phyloP scores from a whole-genome alignment of 2,888 invertebrate species.

The Dynastes grantii region DNA sequence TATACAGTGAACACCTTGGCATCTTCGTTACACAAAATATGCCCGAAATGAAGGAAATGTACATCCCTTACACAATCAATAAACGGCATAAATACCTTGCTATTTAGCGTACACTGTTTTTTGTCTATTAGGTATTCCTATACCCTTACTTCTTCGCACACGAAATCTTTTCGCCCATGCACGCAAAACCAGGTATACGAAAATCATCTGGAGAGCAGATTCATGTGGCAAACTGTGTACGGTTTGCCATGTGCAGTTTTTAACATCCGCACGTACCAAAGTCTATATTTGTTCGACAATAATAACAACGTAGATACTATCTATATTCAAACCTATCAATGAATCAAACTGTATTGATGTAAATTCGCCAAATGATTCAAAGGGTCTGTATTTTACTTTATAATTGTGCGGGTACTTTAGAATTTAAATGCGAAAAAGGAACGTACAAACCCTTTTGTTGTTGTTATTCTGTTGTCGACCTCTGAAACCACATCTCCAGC shows the following conservation, averaged over 20 bases:
- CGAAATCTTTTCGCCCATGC: too few relatives aligned
- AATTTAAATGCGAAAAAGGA: slow-evolving; percentile 53
- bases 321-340: not conserved
- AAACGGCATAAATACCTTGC: too few relatives aligned
- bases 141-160: too few relatives aligned
- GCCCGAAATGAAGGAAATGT: too few relatives aligned
- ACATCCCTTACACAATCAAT: too few relatives aligned
- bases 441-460: slow-evolving; percentile 35
- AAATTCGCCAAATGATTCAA: slow-evolving; percentile 22
- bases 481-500: not conserved
- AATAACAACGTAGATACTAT: slow-evolving; percentile 13
- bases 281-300: not conserved
- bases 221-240: not conserved
- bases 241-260: not conserved
- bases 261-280: too few relatives aligned
- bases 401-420: slow-evolving; percentile 55
- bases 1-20: too few relatives aligned
- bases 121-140: too few relatives aligned
- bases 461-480: not conserved
- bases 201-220: not conserved
- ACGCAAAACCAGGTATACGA: too few relatives aligned
- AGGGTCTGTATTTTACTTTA: slow-evolving; percentile 10
- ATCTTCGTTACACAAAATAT: too few relatives aligned
- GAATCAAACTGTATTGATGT: not conserved
- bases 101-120: too few relatives aligned